phyloP scores from a whole-genome alignment of 2,113 vertebrate species.

The Anser cygnoides region DNA sequence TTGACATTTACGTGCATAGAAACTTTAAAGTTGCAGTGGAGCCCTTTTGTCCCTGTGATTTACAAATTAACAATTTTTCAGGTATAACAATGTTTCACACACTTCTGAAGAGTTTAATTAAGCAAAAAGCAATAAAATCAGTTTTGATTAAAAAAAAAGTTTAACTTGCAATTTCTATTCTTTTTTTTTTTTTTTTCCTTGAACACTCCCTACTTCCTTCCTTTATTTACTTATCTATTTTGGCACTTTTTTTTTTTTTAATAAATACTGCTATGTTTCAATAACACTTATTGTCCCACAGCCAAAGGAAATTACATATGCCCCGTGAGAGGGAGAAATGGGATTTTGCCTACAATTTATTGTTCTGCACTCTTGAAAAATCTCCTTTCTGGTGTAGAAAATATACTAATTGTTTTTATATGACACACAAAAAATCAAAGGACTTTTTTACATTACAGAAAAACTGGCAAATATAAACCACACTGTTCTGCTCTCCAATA shows the following conservation, averaged over 20 bases:
- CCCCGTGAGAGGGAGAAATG: neutral
- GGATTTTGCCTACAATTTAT: neutral
- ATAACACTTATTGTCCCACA: constrained; percentile 6
- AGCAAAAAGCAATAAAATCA: constrained; percentile 73
- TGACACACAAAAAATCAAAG: neutral
- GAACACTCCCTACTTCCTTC: constrained; percentile 1
- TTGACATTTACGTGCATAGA: constrained; percentile 88
- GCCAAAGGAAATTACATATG: constrained; percentile 20
- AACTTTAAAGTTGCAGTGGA: constrained; percentile 84
- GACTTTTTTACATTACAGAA: neutral
- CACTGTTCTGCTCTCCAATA: neutral
- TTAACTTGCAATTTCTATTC: constrained; percentile 41
- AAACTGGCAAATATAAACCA: constrained; percentile 1
- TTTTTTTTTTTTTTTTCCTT: neutral
- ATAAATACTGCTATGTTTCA: constrained; percentile 26
- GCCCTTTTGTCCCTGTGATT: constrained; percentile 84
- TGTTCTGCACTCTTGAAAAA: constrained; percentile 31
- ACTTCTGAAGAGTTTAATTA: constrained; percentile 79
- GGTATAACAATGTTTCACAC: constrained; percentile 76
- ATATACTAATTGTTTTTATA: constrained; percentile 20
- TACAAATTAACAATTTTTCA: constrained; percentile 82
- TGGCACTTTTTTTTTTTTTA: neutral
- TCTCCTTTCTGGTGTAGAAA: constrained; percentile 2
- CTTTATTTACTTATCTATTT: constrained; percentile 22
- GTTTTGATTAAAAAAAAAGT: constrained; percentile 56